Evolutionary conservation across 2,113 vertebrate genomes (phyloP).

Genomic region (Crotalus helleri): DNA sequence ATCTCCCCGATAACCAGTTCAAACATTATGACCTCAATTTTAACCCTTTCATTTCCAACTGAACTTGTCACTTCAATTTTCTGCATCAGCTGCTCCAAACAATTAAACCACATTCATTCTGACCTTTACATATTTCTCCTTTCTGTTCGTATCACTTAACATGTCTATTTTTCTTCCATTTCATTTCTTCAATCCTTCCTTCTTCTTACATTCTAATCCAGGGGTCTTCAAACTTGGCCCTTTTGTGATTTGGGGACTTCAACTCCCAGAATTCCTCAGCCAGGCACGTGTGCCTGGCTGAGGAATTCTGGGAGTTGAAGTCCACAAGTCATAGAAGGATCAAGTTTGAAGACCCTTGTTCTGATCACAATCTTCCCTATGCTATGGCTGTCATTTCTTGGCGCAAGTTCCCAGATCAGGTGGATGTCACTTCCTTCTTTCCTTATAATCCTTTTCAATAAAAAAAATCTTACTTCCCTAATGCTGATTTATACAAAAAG

Average conservation of each 20-base stretch:
- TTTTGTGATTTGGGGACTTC: too few relatives aligned
- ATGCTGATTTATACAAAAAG: not conserved
- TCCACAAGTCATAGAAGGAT: too few relatives aligned
- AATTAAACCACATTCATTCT: not conserved
- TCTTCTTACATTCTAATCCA: not conserved
- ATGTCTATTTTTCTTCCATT: not conserved
- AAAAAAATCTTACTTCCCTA: not conserved
- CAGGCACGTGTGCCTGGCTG: too few relatives aligned
- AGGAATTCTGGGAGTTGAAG: too few relatives aligned
- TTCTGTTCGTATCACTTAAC: not conserved
- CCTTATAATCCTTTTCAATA: not conserved
- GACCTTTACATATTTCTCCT: not conserved
- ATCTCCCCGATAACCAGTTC: not conserved
- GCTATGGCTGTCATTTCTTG: not conserved
- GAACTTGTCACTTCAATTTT: not conserved
- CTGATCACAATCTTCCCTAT: not conserved
- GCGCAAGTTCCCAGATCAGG: not conserved
- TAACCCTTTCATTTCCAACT: not conserved
- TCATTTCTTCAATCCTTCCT: not conserved
- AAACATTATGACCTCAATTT: not conserved
- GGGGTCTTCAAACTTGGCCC: too few relatives aligned
- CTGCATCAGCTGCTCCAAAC: not conserved
- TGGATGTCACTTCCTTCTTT: not conserved
- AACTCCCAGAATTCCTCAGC: too few relatives aligned
- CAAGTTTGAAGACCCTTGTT: not conserved